Evolutionary conservation across 2,888 invertebrate species (phyloP).

Genomic region (Callimorpha dominula): DNA sequence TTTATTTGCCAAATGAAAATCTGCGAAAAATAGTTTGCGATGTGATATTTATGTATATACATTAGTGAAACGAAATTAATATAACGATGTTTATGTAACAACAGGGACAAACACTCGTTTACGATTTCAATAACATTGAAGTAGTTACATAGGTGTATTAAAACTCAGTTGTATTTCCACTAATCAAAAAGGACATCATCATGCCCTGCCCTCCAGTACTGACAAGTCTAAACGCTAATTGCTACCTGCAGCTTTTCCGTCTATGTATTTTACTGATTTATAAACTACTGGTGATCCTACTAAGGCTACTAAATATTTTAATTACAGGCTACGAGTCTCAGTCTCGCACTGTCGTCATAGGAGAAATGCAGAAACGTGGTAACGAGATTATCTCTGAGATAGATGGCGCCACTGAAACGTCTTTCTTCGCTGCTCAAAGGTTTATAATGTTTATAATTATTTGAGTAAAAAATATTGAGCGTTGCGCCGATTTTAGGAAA

Average conservation of each 20-base stretch:
- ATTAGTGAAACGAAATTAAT: no score
- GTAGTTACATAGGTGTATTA: no score
- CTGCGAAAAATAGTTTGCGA: no score
- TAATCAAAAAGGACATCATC: no score
- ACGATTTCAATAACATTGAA: no score
- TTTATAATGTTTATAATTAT: constrained; percentile 26
- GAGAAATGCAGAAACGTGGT: constrained; percentile 77
- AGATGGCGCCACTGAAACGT: constrained; percentile 67
- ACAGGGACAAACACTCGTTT: no score
- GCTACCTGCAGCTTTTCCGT: neutral
- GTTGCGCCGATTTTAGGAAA: no score
- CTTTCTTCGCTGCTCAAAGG: constrained; percentile 81
- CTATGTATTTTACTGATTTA: neutral
- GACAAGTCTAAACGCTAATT: neutral
- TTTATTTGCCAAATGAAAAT: no score
- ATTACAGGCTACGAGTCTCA: constrained; percentile 68
- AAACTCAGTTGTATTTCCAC: no score
- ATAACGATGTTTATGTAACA: no score
- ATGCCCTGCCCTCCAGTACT: no score
- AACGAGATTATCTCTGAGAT: constrained; percentile 72
- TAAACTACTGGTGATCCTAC: neutral
- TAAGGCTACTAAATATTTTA: neutral
- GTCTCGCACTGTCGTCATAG: constrained; percentile 68
- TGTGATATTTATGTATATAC: no score
- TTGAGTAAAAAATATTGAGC: neutral